These are phyloP conservation scores for Eidolon helvum DNA, from an alignment of 2,113 vertebrate species.

Conservation along the genomic window DNA sequence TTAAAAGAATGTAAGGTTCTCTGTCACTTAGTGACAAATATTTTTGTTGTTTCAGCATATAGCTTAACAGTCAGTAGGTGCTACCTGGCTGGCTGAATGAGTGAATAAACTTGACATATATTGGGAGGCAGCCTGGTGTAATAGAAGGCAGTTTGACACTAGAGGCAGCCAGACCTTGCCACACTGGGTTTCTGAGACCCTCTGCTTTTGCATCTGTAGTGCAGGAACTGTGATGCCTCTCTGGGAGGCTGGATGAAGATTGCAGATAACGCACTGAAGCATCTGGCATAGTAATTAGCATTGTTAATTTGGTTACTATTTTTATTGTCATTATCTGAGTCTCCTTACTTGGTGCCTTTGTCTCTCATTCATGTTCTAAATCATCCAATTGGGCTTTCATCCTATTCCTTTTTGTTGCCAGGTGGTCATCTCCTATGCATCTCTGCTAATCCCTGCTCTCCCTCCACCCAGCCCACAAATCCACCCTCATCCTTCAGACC, in stretches of 20 bases:
- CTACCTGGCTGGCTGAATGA: not conserved
- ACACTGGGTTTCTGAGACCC: not conserved
- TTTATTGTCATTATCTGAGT: not conserved
- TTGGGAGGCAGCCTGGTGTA: not conserved
- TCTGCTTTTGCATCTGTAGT: conserved; percentile 9
- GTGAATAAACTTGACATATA: not conserved
- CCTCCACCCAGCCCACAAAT: not conserved
- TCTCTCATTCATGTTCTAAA: conserved; percentile 9
- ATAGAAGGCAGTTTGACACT: not conserved
- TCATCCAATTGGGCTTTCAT: not conserved
- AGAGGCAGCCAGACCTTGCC: not conserved
- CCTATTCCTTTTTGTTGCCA: not conserved
- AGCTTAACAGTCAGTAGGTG: not conserved
- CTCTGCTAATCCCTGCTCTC: not conserved
- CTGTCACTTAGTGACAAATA: not conserved
- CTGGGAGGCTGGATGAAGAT: not conserved
- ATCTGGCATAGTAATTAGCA: not conserved
- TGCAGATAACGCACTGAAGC: not conserved
- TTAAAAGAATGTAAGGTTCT: not conserved
- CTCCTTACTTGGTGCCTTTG: not conserved
- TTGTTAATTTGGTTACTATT: conserved; percentile 14
- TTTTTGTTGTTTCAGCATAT: not conserved
- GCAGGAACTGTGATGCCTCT: not conserved
- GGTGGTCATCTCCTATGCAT: not conserved
- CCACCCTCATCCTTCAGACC: not conserved